phyloP scores from a whole-genome alignment of 2,888 invertebrate species.

The Xanthorhoe spadicearia region DNA sequence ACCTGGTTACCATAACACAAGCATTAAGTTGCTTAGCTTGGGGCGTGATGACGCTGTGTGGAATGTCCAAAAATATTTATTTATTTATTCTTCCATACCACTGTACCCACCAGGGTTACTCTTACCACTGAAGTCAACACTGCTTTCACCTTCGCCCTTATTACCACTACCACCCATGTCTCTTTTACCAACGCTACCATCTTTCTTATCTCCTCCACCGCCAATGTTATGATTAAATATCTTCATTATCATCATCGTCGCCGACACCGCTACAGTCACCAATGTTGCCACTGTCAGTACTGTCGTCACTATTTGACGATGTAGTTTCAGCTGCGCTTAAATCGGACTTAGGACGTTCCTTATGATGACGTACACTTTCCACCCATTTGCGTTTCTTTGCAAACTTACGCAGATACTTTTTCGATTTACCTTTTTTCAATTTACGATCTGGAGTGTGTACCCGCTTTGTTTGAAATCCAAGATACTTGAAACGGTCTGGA shows the following conservation, averaged over 20 bases:
- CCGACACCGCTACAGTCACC: neutral
- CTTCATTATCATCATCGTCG: neutral
- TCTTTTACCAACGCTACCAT: neutral
- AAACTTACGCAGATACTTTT: neutral
- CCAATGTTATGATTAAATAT: neutral
- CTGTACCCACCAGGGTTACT: neutral
- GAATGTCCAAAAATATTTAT: no score
- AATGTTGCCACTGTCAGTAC: neutral
- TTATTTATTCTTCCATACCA: neutral
- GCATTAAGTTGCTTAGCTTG: no score
- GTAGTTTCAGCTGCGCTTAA: neutral
- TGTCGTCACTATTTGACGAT: neutral
- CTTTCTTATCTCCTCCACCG: neutral
- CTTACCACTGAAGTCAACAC: neutral
- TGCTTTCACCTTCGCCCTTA: neutral
- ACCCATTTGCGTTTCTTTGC: neutral
- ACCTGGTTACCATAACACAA: no score
- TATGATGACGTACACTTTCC: neutral
- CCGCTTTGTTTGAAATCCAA: neutral
- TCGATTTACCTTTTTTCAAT: neutral
- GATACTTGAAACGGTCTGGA: conserved; percentile 3
- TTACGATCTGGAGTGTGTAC: neutral
- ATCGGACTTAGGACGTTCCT: neutral
- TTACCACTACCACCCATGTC: no score
- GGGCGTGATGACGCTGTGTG: no score